These are phyloP conservation scores for Aix galericulata DNA, from an alignment of 2,113 vertebrate species.

Conservation along the genomic window DNA sequence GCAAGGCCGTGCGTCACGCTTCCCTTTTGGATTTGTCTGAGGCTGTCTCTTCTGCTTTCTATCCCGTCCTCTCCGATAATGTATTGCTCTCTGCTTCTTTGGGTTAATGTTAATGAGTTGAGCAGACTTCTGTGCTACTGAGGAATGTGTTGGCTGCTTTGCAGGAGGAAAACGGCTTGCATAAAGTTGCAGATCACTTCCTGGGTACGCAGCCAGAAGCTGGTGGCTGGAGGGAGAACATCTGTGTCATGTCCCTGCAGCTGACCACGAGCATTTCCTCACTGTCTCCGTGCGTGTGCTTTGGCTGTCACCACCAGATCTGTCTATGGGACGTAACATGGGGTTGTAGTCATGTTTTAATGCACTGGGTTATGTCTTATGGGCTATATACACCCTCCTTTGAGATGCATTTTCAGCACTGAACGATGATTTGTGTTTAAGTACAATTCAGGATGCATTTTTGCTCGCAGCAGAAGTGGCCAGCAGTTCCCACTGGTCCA, in stretches of 20 bases:
- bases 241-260: constrained; percentile 47
- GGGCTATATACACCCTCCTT: not conserved
- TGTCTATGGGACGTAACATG: not conserved
- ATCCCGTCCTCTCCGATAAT: not conserved
- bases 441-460: not conserved
- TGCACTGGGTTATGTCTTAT: not conserved
- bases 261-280: constrained; percentile 39
- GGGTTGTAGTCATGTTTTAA: not conserved
- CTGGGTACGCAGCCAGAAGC: not conserved
- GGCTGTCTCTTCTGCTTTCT: not conserved
- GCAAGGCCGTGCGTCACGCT: not conserved
- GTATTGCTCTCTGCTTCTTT: not conserved
- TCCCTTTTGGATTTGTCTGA: not conserved
- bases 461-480: not conserved
- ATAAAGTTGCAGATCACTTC: constrained; percentile 24
- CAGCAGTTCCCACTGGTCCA: not conserved
- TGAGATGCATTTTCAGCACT: not conserved
- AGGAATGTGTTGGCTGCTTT: not conserved
- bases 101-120: not conserved
- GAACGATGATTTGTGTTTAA: not conserved
- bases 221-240: constrained; percentile 31
- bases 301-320: constrained; percentile 8
- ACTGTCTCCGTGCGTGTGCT: not conserved
- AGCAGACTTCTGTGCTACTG: not conserved
- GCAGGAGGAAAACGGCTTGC: not conserved